Evolutionary conservation across 2,888 invertebrate species (phyloP).

Genomic region (Herminia tarsipennalis): DNA sequence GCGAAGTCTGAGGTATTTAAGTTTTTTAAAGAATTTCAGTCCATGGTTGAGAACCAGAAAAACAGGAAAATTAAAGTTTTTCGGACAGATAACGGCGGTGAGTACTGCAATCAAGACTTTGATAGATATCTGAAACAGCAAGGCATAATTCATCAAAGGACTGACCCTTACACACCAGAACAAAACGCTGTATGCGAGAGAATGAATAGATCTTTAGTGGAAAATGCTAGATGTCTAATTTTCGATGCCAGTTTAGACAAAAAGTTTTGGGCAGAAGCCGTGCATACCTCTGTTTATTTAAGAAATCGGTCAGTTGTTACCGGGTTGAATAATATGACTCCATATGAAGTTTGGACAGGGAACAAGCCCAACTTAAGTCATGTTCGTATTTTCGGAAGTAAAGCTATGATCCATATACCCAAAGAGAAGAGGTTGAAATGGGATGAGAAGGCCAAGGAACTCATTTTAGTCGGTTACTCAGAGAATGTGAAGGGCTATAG

Average conservation of each 20-base stretch:
- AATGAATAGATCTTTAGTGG: slow-evolving; percentile 3
- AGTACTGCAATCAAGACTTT: too few relatives aligned
- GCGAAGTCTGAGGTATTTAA: too few relatives aligned
- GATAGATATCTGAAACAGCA: too few relatives aligned
- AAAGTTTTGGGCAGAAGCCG: not conserved
- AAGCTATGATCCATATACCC: not conserved
- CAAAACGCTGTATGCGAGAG: not conserved
- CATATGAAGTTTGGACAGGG: not conserved
- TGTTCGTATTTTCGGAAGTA: not conserved
- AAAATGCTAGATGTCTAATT: slow-evolving; percentile 18
- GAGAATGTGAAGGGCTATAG: too few relatives aligned
- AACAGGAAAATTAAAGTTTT: too few relatives aligned
- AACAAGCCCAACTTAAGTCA: not conserved
- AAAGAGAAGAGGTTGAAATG: not conserved
- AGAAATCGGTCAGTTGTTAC: not conserved
- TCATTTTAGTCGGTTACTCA: too few relatives aligned
- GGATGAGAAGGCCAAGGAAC: not conserved
- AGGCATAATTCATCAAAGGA: too few relatives aligned
- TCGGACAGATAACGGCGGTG: too few relatives aligned
- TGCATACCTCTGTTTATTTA: not conserved
- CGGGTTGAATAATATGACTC: not conserved
- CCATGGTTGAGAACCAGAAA: too few relatives aligned
- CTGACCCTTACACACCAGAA: too few relatives aligned
- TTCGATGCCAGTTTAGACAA: slow-evolving; percentile 8
- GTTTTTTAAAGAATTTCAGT: too few relatives aligned